Percentiles rank a stretch among this genome's conserved stretches.
Evolutionary conservation across 2,113 vertebrate species (phyloP).

Genomic region (Nothobranchius furzeri): DNA sequence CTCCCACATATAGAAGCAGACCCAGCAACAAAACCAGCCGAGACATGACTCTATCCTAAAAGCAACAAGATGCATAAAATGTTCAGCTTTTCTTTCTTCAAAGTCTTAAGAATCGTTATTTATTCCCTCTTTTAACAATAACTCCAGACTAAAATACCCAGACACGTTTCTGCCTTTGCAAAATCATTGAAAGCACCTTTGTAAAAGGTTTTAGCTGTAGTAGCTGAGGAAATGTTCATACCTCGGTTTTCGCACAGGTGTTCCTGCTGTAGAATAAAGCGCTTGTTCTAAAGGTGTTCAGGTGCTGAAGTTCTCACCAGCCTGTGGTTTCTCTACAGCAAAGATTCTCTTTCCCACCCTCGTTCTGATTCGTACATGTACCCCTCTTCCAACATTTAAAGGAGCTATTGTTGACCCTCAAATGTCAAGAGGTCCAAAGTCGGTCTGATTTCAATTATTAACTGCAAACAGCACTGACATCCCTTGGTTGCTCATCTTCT

Average conservation of each 20-base stretch:
- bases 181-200: too few relatives aligned
- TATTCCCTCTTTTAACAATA: too few relatives aligned
- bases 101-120: too few relatives aligned
- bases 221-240: conserved; percentile 21
- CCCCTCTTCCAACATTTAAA: conserved; percentile 13
- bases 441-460: conserved; percentile 69
- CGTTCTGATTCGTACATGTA: conserved; percentile 50
- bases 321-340: neutral
- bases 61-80: neutral
- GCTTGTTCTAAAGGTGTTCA: neutral
- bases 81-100: too few relatives aligned
- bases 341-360: conserved; percentile 6
- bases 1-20: conserved; percentile 75
- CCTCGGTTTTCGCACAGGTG: conserved; percentile 32
- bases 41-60: conserved; percentile 67
- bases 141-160: neutral
- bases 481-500: neutral
- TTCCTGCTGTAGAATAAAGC: neutral
- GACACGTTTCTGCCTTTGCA: too few relatives aligned
- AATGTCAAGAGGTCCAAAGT: conserved; percentile 28
- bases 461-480: conserved; percentile 66
- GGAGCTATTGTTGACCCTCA: conserved; percentile 44
- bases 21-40: conserved; percentile 78
- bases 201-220: neutral
- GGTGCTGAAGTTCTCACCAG: neutral